A percentile compares a stretch with the other conserved stretches of the same genome.
Conservation (phyloP, 1,140 invertebrate genomes). For the Drosophila orena region DNA sequence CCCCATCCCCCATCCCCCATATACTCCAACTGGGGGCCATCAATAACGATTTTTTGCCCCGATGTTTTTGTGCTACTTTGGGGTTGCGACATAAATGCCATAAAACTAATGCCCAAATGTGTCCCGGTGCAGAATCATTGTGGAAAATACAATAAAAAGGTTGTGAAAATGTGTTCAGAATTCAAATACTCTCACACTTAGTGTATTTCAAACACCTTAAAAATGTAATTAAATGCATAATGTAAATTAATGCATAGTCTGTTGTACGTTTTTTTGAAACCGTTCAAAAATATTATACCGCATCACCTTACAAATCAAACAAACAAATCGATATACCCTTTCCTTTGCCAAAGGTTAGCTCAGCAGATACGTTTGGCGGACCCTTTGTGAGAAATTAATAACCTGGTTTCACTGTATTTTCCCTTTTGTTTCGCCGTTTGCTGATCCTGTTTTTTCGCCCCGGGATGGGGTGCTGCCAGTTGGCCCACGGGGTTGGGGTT, state of each 20-base stretch:
- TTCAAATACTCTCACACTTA: too few species aligned
- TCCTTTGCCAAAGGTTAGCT: conserved; percentile 23
- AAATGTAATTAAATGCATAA: too few species aligned
- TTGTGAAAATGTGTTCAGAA: background rate
- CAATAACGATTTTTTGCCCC: conserved; percentile 64
- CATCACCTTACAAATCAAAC: too few species aligned
- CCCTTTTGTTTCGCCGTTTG: conserved; percentile 44
- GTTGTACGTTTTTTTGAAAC: too few species aligned
- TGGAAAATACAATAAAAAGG: conserved; percentile 9
- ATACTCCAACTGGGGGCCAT: conserved; percentile 34
- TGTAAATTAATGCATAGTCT: too few species aligned
- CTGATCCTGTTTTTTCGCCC: conserved; percentile 29
- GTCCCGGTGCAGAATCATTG: conserved; percentile 34
- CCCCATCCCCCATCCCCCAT: too few species aligned
- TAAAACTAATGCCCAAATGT: conserved; percentile 76
- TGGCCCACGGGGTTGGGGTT: conserved; percentile 36
- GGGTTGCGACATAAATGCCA: conserved; percentile 63
- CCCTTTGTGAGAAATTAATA: conserved; percentile 79
- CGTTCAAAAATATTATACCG: too few species aligned
- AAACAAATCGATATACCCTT: conserved; percentile 25
- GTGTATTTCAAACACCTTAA: too few species aligned
- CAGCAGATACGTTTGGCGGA: conserved; percentile 20
- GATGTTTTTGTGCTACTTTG: conserved; percentile 27
- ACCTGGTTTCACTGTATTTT: conserved; percentile 72
- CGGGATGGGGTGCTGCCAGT: conserved; percentile 9